Evolutionary conservation across 2,888 invertebrate species (phyloP), one percentile per base, ranked within the genome.

Genomic region (Sinohyriopsis cumingii): DNA sequence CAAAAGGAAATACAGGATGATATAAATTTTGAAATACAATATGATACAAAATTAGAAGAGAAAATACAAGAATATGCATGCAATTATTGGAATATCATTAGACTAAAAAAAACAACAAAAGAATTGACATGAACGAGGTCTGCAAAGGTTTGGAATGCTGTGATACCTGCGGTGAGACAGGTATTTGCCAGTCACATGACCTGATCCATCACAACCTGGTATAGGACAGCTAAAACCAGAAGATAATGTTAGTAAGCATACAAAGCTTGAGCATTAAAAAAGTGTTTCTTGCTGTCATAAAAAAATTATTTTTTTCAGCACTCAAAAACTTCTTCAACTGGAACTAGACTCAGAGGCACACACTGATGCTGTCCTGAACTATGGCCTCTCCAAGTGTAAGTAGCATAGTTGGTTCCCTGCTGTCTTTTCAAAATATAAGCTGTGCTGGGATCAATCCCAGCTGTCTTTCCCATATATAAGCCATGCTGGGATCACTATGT

Each of bases 111-210:
- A 6, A 3, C 20, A 33, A 45, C 45, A 45, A 3, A 45, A 45
- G 45, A 45, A 45, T 45, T 15, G 5, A 45, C 45, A 45, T 45
- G 45, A 45, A 45, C 0, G 5, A 45, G 45, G 45, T 12, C 45
- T 45, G 45, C 15, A 15, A 45, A 45, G 45, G 9, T 25, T 12
- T 63, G 25, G 53, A 45, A 68, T 28, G 19, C 19, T 45, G 22
- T 19, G 22, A 61, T 83, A 89, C 89, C 87, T 90, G 80, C 89
- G 84, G 73, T 98, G 98, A 24, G 98, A 97, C 74, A 98, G 96
- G 91, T 98, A 98, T 93, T 98, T 98, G 74, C 98, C 98, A 61
- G 98, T 98, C 77, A 98, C 96, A 92, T 98, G 98, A 65, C 98
- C 98, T 63, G 97, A 96, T 65, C 98, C 98, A 90, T 98, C 98